These are phyloP conservation scores for Paedocypris sp. DNA, from an alignment of 2,113 vertebrate genomes.

Conservation along the genomic window DNA sequence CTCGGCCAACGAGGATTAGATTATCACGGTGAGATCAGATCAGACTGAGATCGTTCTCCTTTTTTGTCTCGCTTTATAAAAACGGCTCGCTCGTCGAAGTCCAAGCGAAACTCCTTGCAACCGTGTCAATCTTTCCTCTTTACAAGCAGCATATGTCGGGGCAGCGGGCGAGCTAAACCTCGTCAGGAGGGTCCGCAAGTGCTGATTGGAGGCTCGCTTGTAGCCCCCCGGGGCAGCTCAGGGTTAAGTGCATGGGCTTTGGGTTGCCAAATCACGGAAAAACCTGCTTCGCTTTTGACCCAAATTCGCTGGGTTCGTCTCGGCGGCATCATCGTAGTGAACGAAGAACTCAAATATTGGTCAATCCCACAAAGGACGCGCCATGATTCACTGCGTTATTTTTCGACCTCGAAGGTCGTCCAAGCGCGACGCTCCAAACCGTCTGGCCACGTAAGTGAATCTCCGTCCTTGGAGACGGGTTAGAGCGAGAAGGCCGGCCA, in stretches of 20 bases:
- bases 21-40: slow-evolving; percentile 65
- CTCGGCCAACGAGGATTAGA: slow-evolving; percentile 68
- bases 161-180: not conserved
- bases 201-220: not conserved
- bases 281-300: no score
- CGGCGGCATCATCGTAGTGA: no score
- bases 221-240: not conserved
- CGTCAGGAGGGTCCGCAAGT: not conserved
- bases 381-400: not conserved
- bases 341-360: no score
- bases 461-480: slow-evolving; percentile 17
- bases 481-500: slow-evolving; percentile 21
- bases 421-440: not conserved
- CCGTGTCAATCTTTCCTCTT: not conserved
- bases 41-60: slow-evolving; percentile 30
- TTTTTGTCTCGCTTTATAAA: slow-evolving; percentile 10
- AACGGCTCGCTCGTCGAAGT: not conserved
- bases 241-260: not conserved
- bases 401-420: slow-evolving; percentile 9
- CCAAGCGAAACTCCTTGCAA: not conserved
- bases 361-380: no score
- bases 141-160: not conserved
- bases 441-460: slow-evolving; percentile 12
- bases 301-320: no score
- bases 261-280: slow-evolving; percentile 10